Evolutionary conservation across 2,113 vertebrate species (phyloP).

Genomic region (Baryphthengus martii): DNA sequence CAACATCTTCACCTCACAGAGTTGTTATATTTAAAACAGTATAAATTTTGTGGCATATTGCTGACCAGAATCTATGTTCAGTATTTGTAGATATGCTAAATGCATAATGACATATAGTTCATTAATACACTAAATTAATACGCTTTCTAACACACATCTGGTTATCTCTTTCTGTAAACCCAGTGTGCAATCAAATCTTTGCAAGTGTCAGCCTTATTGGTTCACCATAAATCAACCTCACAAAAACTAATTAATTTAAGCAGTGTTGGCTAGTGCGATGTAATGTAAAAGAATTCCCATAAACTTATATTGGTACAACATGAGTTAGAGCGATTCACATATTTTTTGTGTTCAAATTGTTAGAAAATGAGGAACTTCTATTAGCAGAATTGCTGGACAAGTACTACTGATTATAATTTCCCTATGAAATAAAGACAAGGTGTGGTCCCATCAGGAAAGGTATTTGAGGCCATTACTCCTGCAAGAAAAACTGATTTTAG

Average conservation of each 20-base stretch:
- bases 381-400: neutral
- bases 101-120: neutral
- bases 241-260: neutral
- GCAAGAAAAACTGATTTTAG: neutral
- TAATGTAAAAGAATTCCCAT: neutral
- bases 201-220: neutral
- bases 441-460: neutral
- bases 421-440: neutral
- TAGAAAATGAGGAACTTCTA: neutral
- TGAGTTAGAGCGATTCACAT: neutral
- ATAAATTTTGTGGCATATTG: neutral
- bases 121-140: neutral
- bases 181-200: neutral
- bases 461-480: neutral
- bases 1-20: neutral
- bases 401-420: neutral
- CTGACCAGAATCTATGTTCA: neutral
- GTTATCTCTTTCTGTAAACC: neutral
- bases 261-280: neutral
- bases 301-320: neutral
- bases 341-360: neutral
- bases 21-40: neutral
- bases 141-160: neutral
- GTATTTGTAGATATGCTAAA: neutral
- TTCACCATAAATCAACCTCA: neutral